Conservation (phyloP, 2,888 invertebrate species). For the Drosophila macrospina region DNA sequence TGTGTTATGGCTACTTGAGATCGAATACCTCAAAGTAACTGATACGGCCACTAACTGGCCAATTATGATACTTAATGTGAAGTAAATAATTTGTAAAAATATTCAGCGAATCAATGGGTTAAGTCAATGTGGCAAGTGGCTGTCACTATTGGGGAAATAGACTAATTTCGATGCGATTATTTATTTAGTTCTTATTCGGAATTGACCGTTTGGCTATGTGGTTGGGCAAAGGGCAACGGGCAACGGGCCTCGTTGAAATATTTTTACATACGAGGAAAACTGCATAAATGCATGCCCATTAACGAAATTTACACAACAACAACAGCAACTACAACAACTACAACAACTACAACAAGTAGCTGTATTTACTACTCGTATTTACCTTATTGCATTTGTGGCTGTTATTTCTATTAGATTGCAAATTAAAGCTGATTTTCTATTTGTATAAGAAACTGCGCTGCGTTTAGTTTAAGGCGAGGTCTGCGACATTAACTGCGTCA, state of each 20-base stretch:
- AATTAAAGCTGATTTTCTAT: slow-evolving; percentile 76
- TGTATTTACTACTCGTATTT: slow-evolving; percentile 33
- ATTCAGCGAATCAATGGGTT: not conserved
- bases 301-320: slow-evolving; percentile 62
- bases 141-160: not conserved
- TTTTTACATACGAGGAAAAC: slow-evolving; percentile 58
- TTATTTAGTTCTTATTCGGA: slow-evolving; percentile 7
- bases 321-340: slow-evolving; percentile 15
- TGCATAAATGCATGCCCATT: slow-evolving; percentile 73
- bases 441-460: slow-evolving; percentile 66
- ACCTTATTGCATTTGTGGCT: slow-evolving; percentile 56
- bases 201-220: not conserved
- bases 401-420: slow-evolving; percentile 78
- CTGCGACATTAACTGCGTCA: slow-evolving; percentile 78
- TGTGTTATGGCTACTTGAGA: slow-evolving; percentile 46
- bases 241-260: slow-evolving; percentile 28
- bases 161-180: slow-evolving; percentile 1
- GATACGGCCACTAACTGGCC: slow-evolving; percentile 38
- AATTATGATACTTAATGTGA: slow-evolving; percentile 38
- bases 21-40: slow-evolving; percentile 21
- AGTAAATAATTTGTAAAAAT: slow-evolving; percentile 27
- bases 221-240: too few relatives aligned
- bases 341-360: slow-evolving; percentile 12
- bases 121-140: not conserved
- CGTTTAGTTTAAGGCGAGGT: slow-evolving; percentile 42